Base-by-base conservation (phyloP, 30 jellyfish, hydroid and myxozoan genomes). In the Hydractinia echinata region DNA sequence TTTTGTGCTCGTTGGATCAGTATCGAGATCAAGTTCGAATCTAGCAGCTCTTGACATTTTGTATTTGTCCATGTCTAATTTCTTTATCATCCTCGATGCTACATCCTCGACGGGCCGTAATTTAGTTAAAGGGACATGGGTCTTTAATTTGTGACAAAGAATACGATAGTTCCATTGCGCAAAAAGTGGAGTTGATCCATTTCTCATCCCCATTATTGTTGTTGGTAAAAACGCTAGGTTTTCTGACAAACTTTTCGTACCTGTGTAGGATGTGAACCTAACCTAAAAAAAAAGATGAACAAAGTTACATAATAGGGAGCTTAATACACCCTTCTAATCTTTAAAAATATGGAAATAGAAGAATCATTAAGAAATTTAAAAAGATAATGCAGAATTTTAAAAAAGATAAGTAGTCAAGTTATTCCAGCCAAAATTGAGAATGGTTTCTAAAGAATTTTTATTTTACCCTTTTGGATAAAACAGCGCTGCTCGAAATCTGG, bases 141-240 rank as follows among this genome's bases (percentile, higher is more conserved):
- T 61, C 71, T 82, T 76, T 82, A 91, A 66, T 4, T 90, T 90
- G 67, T 91, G 97, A 62, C 97, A 91, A n/a, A 73, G 48, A 58
- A 91, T 91, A 60, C 97, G 61, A 88, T 91, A 91, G 89, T 91
- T 91, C 97, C 97, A 91, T 70, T 91, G 97, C 18, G 97, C 97
- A 51, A 91, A 82, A 30, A 77, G 84, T 58, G 97, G 97, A 8
- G 67, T 19, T 7, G 60, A 20, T 8, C 39, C 8, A 55, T 71
- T 64, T 13, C 39, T 3, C 2, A 64, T 51, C 19, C 91, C 87
- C 96, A 86, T 86, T 71, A 91, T 82, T 6, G 95, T 85, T 30
- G 97, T 91, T 68, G 97, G 97, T 39, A 91, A 84, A 78, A 91
- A 91, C 13, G 97, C 96, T 0, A 91, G 88, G 66, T 91, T 91